Conservation (phyloP, 2,888 invertebrate species). For the Sminthurides aquaticus region DNA sequence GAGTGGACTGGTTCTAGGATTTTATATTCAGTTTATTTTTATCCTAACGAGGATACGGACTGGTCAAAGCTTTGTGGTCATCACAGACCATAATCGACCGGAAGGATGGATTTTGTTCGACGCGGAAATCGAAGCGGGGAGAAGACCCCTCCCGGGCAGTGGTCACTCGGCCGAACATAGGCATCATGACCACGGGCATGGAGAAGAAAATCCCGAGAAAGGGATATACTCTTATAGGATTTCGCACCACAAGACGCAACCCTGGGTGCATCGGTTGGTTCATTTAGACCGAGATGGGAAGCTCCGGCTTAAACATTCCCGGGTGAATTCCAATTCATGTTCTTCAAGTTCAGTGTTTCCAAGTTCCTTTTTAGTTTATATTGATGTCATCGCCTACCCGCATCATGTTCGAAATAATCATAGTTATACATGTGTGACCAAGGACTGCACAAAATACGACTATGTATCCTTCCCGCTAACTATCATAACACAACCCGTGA, state of each 20-base stretch:
- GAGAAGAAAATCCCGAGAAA: conserved; percentile 6
- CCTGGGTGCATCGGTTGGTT: conserved; percentile 42
- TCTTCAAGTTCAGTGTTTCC: conserved; percentile 23
- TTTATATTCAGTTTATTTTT: not conserved
- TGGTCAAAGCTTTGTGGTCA: conserved; percentile 30
- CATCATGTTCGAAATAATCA: conserved; percentile 21
- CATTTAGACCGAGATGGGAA: conserved; percentile 38
- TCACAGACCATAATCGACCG: conserved; percentile 35
- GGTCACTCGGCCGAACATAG: conserved; percentile 8
- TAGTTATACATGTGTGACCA: conserved; percentile 5
- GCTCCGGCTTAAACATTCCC: conserved; percentile 32
- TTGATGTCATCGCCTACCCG: conserved; percentile 36
- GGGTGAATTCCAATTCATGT: conserved; percentile 13
- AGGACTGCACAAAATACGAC: conserved; percentile 28
- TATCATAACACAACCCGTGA: conserved; percentile 34
- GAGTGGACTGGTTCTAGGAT: not conserved
- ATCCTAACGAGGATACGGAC: conserved; percentile 1
- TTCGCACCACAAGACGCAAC: conserved; percentile 42
- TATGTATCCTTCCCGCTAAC: conserved; percentile 42
- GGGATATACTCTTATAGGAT: conserved; percentile 35
- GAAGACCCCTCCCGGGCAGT: not conserved
- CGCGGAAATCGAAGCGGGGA: conserved; percentile 27
- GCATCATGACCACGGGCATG: conserved; percentile 2
- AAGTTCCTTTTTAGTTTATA: conserved; percentile 39
- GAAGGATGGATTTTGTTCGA: conserved; percentile 42